Evolutionary conservation across 2,797 vertebrate genomes (phyloP).

Genomic region (Falco berigora): DNA sequence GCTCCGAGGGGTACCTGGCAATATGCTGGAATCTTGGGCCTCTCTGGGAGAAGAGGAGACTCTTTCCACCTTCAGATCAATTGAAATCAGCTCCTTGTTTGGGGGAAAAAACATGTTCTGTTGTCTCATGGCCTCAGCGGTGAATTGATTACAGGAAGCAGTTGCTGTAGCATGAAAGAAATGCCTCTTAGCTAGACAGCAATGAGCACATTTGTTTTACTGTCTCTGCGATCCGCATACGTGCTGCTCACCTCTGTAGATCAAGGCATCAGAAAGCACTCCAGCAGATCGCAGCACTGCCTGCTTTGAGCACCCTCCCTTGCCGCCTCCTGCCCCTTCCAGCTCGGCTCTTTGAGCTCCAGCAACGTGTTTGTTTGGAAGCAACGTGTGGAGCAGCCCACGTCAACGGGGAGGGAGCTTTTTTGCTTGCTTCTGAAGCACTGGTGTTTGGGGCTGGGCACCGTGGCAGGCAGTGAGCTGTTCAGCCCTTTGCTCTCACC

Average conservation of each 20-base stretch:
- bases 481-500: not conserved
- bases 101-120: not conserved
- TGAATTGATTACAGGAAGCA: not conserved
- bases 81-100: not conserved
- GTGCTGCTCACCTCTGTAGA: not conserved
- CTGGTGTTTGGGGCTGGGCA: not conserved
- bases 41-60: not conserved
- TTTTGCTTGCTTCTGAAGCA: not conserved
- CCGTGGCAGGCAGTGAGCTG: accelerated
- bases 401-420: not conserved
- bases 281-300: conserved; percentile 21
- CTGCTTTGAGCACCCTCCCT: not conserved
- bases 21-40: not conserved
- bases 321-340: not conserved
- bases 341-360: not conserved
- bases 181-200: not conserved
- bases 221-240: not conserved
- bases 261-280: conserved; percentile 22
- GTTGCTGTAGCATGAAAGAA: not conserved
- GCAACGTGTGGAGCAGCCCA: not conserved
- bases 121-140: not conserved
- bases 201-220: not conserved
- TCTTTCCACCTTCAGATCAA: not conserved
- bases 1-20: not conserved
- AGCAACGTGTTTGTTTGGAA: not conserved